Evolutionary conservation across 2,797 vertebrate genomes (phyloP), one percentile per base, ranked within the genome.

Genomic region (Hydrocynus forskahlii): DNA sequence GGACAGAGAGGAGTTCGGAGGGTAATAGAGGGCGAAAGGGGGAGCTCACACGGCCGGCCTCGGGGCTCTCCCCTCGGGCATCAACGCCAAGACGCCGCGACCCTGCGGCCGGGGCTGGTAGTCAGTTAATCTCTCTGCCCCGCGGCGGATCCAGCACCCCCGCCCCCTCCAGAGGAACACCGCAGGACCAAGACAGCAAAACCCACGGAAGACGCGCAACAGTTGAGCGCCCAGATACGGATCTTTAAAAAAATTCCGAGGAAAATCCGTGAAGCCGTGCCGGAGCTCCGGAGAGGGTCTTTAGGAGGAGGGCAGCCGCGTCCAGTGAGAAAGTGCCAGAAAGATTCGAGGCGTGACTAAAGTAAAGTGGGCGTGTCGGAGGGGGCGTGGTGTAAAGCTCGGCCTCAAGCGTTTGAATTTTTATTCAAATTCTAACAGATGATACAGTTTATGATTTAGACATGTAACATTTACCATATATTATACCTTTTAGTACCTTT

Each of bases 291-390:
- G 23, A 1, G 14, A n/a, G 87, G 85, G 88, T 89, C 90, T 91
- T 92, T 91, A 91, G 91, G 87, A 86, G 0, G 17, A n/a, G 13
- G 14, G n/a, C 66, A 71, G 50, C 7, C 75, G 73, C 62, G 60
- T 80, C 83, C 69, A 76, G 23, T 63, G 48, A 52, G 75, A 67
- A 82, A 52, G 66, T 76, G 48, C 83, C 71, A 82, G 83, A 86
- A 86, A 35, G 60, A 73, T 54, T 35, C 4, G 35, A 25, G 85
- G 84, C 60, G 83, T 79, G 76, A 2, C 40, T 21, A 66, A 64
- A 12, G 25, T 50, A 2, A 38, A 43, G 9, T 3, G 9, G 21
- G 67, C 43, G n/a, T 12, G n/a, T 23, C 29, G 8, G 75, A 35
- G 7, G 50, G 40, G 5, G 16, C 1, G 13, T 63, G 5, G 7